Base-by-base conservation (phyloP, 1,140 invertebrate species). In the Drosophila ambigua region DNA sequence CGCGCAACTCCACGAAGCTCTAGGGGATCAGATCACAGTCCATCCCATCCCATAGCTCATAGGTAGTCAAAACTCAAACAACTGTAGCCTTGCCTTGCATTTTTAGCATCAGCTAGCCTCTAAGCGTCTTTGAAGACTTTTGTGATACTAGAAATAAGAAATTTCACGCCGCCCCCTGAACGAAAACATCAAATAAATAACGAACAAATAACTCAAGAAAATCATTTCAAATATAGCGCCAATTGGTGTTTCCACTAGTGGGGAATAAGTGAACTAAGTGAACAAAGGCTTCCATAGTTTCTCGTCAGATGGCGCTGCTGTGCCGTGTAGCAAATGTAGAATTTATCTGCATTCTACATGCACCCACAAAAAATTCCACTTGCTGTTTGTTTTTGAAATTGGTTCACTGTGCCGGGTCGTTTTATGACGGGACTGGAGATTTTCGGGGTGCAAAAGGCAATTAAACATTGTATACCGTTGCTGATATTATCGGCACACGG, bases 1-100 rank as follows among this genome's bases (percentile, higher is more conserved):
- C 90, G 5, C 76, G 79, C 0, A 68, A 71, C 52, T 88, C 83
- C n/a, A 87, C 83, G n/a, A 87, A 87, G 69, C 64, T 87, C 39
- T 87, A 82, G 45, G 26, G 11, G 64, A 54, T 44, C 41, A 23
- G 4, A 13, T 49, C 28, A 26, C 46, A 8, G n/a, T 44, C 7
- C 20, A 20, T 20, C 16, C 16, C 35, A 52, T 41, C 15, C 62
- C 23, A 61, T 72, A 65, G 13, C 44, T 49, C 31, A 16, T 74
- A 76, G 24, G 39, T 75, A 75, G 52, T 43, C 48, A 61, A 75
- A 74, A 43, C 20, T 26, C 43, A 57, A 66, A 26, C 26, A 46
- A 39, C 11, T 39, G 44, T 67, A 76, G 73, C 64, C 55, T 58
- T 68, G 58, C 53, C 55, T 49, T 72, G 55, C 67, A 69, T 79